A percentile compares a stretch with the other conserved stretches of the same genome.
Conservation (phyloP, 2,797 vertebrate species). For the Ispidina lecontei region DNA sequence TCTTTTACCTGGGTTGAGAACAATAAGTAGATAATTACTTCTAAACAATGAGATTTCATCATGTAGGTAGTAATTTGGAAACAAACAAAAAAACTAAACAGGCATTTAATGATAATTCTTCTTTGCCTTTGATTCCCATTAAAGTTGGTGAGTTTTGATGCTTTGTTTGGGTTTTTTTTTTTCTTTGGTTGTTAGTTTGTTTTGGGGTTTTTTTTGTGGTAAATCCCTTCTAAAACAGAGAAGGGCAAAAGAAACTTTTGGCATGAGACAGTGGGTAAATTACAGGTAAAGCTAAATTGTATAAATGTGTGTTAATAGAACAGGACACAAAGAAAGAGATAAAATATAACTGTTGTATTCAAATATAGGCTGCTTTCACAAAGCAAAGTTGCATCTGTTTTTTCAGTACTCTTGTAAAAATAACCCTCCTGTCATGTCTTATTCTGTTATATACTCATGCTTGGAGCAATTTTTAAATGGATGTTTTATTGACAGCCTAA, state of each 20-base stretch:
- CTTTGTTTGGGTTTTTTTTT: not conserved
- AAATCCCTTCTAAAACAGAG: not conserved
- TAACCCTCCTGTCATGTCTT: not conserved
- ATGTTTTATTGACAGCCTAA: slow-evolving; percentile 10
- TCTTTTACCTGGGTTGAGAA: not conserved
- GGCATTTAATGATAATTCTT: not conserved
- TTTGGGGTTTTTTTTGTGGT: not conserved
- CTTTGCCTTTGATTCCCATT: not conserved
- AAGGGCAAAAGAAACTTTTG: not conserved
- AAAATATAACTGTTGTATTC: not conserved
- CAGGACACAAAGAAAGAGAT: not conserved
- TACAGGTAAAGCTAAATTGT: not conserved
- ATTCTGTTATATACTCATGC: slow-evolving; percentile 20
- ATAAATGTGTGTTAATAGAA: not conserved
- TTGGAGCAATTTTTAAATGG: slow-evolving; percentile 28
- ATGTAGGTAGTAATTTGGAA: not conserved
- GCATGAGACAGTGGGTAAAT: not conserved
- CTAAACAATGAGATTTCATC: not conserved
- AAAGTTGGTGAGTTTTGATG: not conserved
- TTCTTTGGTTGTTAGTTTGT: too few species aligned
- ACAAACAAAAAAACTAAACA: not conserved
- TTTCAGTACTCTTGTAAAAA: slow-evolving; percentile 31
- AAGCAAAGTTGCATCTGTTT: not conserved
- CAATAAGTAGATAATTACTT: not conserved
- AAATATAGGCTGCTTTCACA: slow-evolving; percentile 11